Base-by-base conservation (phyloP, 2,888 invertebrate species). In the Drosophila antonietae region DNA sequence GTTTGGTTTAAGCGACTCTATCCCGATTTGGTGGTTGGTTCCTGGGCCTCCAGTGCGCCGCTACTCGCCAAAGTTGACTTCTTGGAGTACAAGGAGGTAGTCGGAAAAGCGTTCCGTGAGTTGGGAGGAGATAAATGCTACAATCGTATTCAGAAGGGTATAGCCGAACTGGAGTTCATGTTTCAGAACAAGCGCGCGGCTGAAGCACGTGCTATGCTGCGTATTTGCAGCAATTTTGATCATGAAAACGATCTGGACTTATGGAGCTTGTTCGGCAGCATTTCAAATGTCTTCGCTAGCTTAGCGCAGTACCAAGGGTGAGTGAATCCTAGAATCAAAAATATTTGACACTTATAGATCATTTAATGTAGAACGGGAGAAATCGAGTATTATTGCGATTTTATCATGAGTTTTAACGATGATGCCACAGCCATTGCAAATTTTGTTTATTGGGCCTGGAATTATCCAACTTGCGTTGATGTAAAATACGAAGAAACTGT, bases 1-100 rank as follows among this genome's bases (percentile, higher is more conserved):
- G 92, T 95, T 39, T 95, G 95, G 95, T 95, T 95, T 73, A 94
- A 95, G 77, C 93, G 94, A 60, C 92, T 94, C 35, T 95, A 95
- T 90, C 95, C 95, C 0, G 95, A 95, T 67, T 90, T 95, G 18
- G 93, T 93, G 1, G 90, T 90, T 20, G 95, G 95, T 4, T 94
- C 93, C 0, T 93, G 95, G 63, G 95, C 95, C 0, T 95, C 95
- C 1, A 95, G 95, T 89, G 96, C 94, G 1, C 95, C 95, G 0
- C 93, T 95, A 47, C 83, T 93, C 31, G 95, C 94, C 6, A 93
- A 95, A 92, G 94, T 94, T 2, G 94, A 95, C 83, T 95, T 95
- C 83, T 92, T 93, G 56, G 92, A 93, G 70, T 93, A 92, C 83
- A 88, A 91, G 47, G 92, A 92, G 80, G 90, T 93, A n/a, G 85